phyloP scores from a whole-genome alignment of 1,140 invertebrate genomes.

The Philopotamus ludificatus region DNA sequence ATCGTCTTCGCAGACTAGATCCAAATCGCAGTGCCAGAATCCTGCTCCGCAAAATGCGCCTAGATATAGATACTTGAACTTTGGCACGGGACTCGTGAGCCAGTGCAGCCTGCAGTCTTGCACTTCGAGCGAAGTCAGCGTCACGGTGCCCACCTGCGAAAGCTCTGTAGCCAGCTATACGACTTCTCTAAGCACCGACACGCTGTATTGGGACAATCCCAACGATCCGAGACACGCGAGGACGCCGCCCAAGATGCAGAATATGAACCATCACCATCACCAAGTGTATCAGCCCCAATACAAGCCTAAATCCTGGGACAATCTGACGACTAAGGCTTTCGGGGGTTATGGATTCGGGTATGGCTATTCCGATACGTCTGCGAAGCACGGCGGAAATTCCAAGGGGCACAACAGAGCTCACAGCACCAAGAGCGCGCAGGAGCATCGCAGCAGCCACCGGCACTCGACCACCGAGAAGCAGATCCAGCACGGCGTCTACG shows the following conservation, averaged over 20 bases:
- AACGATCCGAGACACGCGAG: conserved; percentile 15
- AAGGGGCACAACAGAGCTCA: conserved; percentile 54
- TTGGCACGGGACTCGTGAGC: conserved; percentile 65
- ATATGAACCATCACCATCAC: conserved; percentile 52
- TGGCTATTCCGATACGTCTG: conserved; percentile 70
- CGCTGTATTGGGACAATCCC: conserved; percentile 73
- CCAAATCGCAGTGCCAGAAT: conserved; percentile 49
- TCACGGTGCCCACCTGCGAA: conserved; percentile 57
- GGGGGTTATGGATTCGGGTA: conserved; percentile 83
- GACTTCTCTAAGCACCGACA: conserved; percentile 80
- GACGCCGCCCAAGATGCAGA: conserved; percentile 52
- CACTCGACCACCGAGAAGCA: conserved; percentile 52
- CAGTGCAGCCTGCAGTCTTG: conserved; percentile 80
- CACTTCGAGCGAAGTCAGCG: conserved; percentile 70
- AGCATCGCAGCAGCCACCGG: conserved; percentile 53
- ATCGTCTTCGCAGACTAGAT: conserved; percentile 45
- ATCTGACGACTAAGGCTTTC: conserved; percentile 77
- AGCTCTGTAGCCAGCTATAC: conserved; percentile 75
- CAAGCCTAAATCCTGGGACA: conserved; percentile 86
- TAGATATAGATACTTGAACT: conserved; percentile 52
- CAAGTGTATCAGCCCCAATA: conserved; percentile 50
- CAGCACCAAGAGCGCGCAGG: conserved; percentile 52
- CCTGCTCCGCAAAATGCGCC: conserved; percentile 46
- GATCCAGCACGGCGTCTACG: conserved; percentile 51
- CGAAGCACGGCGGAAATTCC: conserved; percentile 57